A percentile compares a stretch with the other conserved stretches of the same genome.
Conservation (phyloP, 1,140 invertebrate genomes). For the Anoplophora glabripennis region DNA sequence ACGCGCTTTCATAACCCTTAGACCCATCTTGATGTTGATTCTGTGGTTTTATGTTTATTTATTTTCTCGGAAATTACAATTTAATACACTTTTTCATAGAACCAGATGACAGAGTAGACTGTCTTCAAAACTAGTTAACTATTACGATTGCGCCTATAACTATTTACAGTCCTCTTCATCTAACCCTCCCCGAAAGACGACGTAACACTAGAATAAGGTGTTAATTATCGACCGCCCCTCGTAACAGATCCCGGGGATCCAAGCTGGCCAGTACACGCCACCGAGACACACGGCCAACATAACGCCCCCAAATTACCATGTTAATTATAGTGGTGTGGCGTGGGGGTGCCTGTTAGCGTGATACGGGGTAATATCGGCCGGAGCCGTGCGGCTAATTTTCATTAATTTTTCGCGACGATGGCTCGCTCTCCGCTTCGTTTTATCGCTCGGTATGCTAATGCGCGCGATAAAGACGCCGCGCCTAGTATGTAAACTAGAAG, state of each 20-base stretch:
- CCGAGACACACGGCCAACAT: slow-evolving; percentile 42
- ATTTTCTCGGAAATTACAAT: too few species aligned
- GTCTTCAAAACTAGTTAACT: too few species aligned
- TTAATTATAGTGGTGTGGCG: slow-evolving; percentile 43
- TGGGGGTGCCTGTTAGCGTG: slow-evolving; percentile 25
- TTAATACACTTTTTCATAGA: too few species aligned
- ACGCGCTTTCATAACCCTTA: too few species aligned
- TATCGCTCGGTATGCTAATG: background rate
- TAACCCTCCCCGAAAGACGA: too few species aligned
- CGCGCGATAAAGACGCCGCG: background rate
- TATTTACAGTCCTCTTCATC: too few species aligned
- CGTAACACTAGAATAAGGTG: too few species aligned
- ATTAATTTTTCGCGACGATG: slow-evolving; percentile 3
- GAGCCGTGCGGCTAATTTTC: slow-evolving; percentile 3
- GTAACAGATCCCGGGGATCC: background rate
- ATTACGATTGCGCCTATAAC: too few species aligned
- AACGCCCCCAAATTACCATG: slow-evolving; percentile 47
- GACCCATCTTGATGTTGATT: too few species aligned
- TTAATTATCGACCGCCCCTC: background rate
- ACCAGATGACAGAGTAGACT: too few species aligned
- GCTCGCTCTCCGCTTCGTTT: slow-evolving; percentile 1
- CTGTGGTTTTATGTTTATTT: too few species aligned
- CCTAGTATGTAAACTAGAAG: too few species aligned
- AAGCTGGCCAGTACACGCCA: slow-evolving; percentile 43
- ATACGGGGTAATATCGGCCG: slow-evolving; percentile 6